Base-by-base conservation (phyloP, 1,140 invertebrate species). In the Nasonia vitripennis region DNA sequence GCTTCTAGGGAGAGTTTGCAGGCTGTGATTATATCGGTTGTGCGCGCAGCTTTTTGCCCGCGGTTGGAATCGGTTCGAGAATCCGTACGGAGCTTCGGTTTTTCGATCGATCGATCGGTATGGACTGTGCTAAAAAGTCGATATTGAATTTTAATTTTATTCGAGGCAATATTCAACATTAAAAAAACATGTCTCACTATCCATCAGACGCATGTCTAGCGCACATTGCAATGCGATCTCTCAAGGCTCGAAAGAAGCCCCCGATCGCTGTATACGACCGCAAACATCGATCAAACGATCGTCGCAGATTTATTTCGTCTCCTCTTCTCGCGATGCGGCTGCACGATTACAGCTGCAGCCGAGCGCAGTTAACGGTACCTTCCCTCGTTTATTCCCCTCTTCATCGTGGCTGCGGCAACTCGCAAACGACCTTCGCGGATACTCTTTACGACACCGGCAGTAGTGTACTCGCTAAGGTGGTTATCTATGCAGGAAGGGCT, bases 321-420 rank as follows among this genome's bases (percentile, higher is more conserved):
- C 55, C 55, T 62, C 20, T 62, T 62, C 20, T 70, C 17, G 17
- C 7, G n/a, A 67, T 27, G 17, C 23, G 14, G 55, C 55, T n/a
- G 20, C 6, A 45, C 10, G 51, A 62, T 41, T 79, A 12, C 5
- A 27, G 11, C 2, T 5, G 31, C 14, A 68, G 70, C 55, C 55
- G 55, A n/a, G 80, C 41, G 78, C n/a, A 10, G n/a, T 20, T 80
- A 80, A 80, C 78, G 78, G 78, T 41, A 81, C 62, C 67, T 48
- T 70, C 55, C 3, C 27, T 27, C 41, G 45, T 67, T 67, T 62
- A 62, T 74, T 34, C n/a, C 62, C 37, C 31, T 51, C 41, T n/a
- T 62, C 55, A 14, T n/a, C 6, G 41, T 45, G 41, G 55, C 55
- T 62, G 45, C 51, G 34, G 27, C 37, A 51, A 37, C 37, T 78